Conservation (phyloP, 1,140 invertebrate species). For the Drosophila aff. region DNA sequence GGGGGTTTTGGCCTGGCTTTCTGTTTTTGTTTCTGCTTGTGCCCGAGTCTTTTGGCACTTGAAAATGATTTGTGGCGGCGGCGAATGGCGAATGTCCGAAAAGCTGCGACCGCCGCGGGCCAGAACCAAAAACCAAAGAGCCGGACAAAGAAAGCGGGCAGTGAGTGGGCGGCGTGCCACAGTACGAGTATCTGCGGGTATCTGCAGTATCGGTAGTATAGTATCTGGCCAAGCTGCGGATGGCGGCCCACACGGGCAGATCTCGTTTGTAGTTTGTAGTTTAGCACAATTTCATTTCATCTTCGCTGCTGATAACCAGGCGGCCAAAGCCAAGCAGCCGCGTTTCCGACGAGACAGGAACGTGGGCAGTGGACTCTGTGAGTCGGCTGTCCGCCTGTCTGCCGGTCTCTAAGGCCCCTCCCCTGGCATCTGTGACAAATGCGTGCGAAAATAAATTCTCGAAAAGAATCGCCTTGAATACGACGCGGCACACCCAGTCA, state of each 20-base stretch:
- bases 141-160: slow-evolving; percentile 53
- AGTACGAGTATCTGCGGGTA: slow-evolving; percentile 10
- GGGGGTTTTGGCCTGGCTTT: slow-evolving; percentile 41
- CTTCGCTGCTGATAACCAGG: slow-evolving; percentile 68
- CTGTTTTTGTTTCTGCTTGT: slow-evolving; percentile 39
- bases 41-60: slow-evolving; percentile 58
- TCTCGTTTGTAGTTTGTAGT: slow-evolving; percentile 81
- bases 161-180: slow-evolving; percentile 57
- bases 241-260: slow-evolving; percentile 57
- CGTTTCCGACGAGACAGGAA: slow-evolving; percentile 40
- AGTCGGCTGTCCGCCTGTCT: slow-evolving; percentile 12
- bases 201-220: slow-evolving; percentile 19
- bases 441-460: slow-evolving; percentile 78
- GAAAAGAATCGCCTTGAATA: slow-evolving; percentile 38
- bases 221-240: slow-evolving; percentile 28
- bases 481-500: slow-evolving; percentile 52
- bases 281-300: slow-evolving; percentile 79
- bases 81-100: slow-evolving; percentile 54
- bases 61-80: slow-evolving; percentile 77
- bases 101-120: slow-evolving; percentile 29
- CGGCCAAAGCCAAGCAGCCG: slow-evolving; percentile 40
- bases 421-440: slow-evolving; percentile 55
- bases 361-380: slow-evolving; percentile 50
- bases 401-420: slow-evolving; percentile 14
- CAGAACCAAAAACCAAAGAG: slow-evolving; percentile 13